These are phyloP conservation scores for Drosophila mettleri DNA, from an alignment of 2,888 invertebrate species.

Conservation along the genomic window DNA sequence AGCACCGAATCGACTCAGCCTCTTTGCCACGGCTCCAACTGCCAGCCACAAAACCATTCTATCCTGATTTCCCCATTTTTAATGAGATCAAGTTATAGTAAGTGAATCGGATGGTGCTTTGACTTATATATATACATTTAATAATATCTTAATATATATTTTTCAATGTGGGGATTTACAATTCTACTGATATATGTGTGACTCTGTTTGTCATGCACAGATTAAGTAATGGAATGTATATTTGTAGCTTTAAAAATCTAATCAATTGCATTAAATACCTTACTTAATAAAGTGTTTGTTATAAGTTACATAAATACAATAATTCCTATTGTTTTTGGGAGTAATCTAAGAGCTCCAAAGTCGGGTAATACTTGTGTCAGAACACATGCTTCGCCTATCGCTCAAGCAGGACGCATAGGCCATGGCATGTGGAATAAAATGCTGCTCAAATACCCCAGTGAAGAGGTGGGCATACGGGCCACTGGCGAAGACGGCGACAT, in stretches of 20 bases:
- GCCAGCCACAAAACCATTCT: too few relatives aligned
- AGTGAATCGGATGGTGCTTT: too few relatives aligned
- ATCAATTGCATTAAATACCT: constrained; percentile 19
- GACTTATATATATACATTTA: too few relatives aligned
- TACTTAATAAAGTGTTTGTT: constrained; percentile 1
- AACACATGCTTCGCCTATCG: constrained; percentile 86
- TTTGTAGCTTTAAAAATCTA: constrained; percentile 6
- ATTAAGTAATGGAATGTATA: neutral
- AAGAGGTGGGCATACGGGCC: constrained; percentile 93
- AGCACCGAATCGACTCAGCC: too few relatives aligned
- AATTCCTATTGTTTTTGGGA: constrained; percentile 17
- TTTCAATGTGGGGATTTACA: too few relatives aligned
- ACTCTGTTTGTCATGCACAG: neutral
- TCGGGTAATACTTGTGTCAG: constrained; percentile 60
- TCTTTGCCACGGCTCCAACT: too few relatives aligned
- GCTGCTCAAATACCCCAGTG: constrained; percentile 91
- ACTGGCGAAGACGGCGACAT: constrained; percentile 90
- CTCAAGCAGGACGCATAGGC: constrained; percentile 91
- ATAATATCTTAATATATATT: too few relatives aligned
- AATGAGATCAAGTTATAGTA: too few relatives aligned
- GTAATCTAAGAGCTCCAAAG: constrained; percentile 11
- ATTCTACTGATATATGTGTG: neutral
- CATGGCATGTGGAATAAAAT: constrained; percentile 91
- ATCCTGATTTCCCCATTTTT: too few relatives aligned
- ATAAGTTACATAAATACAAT: constrained; percentile 46